Evolutionary conservation across 2,113 vertebrate species (phyloP).

Genomic region (Ascaphus truei): DNA sequence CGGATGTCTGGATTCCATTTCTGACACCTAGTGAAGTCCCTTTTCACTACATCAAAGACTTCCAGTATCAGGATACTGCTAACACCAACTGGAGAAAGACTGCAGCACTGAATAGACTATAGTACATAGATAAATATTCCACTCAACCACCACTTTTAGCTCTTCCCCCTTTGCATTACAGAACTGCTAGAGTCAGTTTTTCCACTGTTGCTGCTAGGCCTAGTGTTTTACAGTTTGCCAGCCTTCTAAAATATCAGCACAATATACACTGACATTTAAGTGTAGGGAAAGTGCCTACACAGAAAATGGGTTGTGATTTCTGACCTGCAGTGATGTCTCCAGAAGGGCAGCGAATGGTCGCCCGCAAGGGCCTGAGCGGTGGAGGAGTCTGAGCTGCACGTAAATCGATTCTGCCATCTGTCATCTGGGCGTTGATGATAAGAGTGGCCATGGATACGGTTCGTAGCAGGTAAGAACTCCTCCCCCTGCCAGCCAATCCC

Average conservation of each 20-base stretch:
- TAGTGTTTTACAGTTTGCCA: neutral
- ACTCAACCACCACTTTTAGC: neutral
- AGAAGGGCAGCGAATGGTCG: neutral
- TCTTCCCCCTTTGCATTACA: no score
- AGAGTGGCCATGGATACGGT: constrained; percentile 16
- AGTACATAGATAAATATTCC: no score
- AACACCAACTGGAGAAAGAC: no score
- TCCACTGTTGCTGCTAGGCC: no score
- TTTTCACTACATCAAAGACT: neutral
- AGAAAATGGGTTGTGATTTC: neutral
- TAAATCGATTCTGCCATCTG: neutral
- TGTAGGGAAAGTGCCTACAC: neutral
- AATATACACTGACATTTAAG: neutral
- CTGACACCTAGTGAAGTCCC: no score
- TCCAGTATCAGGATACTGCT: neutral
- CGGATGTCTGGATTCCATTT: neutral
- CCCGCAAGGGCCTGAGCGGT: constrained; percentile 9
- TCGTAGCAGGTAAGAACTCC: constrained; percentile 25
- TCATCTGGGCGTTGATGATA: neutral
- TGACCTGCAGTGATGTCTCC: neutral
- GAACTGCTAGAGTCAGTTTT: no score
- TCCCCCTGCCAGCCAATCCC: neutral
- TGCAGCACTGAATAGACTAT: no score
- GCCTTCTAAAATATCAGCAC: neutral
- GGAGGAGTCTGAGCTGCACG: neutral